Percentiles rank a stretch among this genome's conserved stretches.
These are phyloP conservation scores for Epizoanthus stellaris DNA, from an alignment of 92 coral and sea anemone species.

Conservation along the genomic window DNA sequence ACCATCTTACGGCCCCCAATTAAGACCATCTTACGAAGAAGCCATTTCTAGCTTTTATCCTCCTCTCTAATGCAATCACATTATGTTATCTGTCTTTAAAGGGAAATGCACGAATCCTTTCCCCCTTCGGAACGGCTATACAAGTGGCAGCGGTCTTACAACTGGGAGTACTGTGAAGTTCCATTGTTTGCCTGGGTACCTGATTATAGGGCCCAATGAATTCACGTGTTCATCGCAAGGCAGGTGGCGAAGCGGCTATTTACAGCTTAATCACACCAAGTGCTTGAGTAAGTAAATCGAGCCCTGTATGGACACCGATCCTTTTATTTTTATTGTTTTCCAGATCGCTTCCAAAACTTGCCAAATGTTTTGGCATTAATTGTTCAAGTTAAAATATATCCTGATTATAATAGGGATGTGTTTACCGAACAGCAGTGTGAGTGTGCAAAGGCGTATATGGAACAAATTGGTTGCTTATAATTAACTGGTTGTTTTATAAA, in stretches of 20 bases:
- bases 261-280: background rate
- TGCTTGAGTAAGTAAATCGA: slow-evolving; percentile 8
- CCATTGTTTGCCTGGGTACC: background rate
- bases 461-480: too few species aligned
- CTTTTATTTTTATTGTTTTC: too few species aligned
- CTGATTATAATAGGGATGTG: too few species aligned
- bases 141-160: slow-evolving; percentile 3
- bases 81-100: background rate
- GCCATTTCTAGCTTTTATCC: too few species aligned
- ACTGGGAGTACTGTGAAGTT: slow-evolving; percentile 10
- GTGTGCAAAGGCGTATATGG: too few species aligned
- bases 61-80: too few species aligned
- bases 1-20: too few species aligned
- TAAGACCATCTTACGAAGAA: too few species aligned
- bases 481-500: too few species aligned
- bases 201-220: background rate
- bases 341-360: background rate
- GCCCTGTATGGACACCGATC: too few species aligned
- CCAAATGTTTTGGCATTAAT: background rate
- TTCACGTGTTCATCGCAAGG: slow-evolving; percentile 22
- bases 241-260: slow-evolving; percentile 13
- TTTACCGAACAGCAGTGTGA: too few species aligned
- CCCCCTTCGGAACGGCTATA: slow-evolving; percentile 24
- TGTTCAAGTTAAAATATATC: too few species aligned
- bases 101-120: background rate